Percentiles rank a stretch among this genome's conserved stretches.
Evolutionary conservation across 1,140 invertebrate species (phyloP).

Genomic region (Nephila pilipes): DNA sequence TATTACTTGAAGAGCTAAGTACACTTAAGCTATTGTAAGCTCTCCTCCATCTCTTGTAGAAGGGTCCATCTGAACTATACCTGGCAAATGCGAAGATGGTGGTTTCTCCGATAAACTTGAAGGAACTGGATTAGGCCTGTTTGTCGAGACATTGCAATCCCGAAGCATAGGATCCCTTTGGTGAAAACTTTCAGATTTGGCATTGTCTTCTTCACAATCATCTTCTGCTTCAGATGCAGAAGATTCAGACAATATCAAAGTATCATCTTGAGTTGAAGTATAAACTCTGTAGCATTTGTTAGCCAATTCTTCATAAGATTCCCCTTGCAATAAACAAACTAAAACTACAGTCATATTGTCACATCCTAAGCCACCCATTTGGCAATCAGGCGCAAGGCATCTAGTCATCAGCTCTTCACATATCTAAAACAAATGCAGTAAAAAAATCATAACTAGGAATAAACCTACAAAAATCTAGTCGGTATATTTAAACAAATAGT

Average conservation of each 20-base stretch:
- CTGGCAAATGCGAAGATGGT: conserved; percentile 29
- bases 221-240: conserved; percentile 75
- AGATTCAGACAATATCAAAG: conserved; percentile 62
- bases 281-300: conserved; percentile 80
- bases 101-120: not conserved
- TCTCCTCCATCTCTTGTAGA: conserved; percentile 56
- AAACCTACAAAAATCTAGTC: not conserved
- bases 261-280: conserved; percentile 3
- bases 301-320: conserved; percentile 87
- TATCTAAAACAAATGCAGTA: conserved; percentile 83
- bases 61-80: conserved; percentile 53
- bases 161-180: conserved; percentile 33
- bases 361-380: conserved; percentile 97
- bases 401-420: conserved; percentile 97
- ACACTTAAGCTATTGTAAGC: conserved; percentile 72
- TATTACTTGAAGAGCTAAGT: conserved; percentile 45
- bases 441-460: not conserved
- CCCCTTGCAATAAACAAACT: conserved; percentile 89
- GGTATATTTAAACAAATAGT: not conserved
- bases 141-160: conserved; percentile 33
- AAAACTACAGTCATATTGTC: conserved; percentile 99
- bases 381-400: conserved; percentile 96
- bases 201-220: conserved; percentile 54
- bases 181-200: conserved; percentile 28
- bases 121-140: conserved; percentile 49